A percentile compares a stretch with the other conserved stretches of the same genome.
phyloP scores from a whole-genome alignment of 2,888 invertebrate genomes.

The Mactromeris polynyma region DNA sequence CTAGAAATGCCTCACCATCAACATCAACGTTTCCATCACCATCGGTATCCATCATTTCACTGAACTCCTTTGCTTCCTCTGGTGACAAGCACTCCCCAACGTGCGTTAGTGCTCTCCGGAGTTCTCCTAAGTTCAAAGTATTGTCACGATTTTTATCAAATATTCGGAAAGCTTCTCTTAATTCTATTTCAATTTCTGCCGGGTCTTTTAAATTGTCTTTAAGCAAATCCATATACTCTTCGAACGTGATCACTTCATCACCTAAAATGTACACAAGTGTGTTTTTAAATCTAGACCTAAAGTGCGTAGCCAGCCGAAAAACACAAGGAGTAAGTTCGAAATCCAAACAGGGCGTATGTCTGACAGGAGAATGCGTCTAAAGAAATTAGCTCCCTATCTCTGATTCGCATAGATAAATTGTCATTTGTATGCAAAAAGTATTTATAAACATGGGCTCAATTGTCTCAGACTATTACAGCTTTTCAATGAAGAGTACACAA shows the following conservation, averaged over 20 bases:
- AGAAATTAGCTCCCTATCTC: no score
- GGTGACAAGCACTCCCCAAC: conserved; percentile 61
- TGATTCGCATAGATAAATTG: no score
- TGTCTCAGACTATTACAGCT: no score
- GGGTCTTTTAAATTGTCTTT: conserved; percentile 50
- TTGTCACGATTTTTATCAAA: conserved; percentile 59
- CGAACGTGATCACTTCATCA: conserved; percentile 49
- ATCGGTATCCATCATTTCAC: conserved; percentile 59
- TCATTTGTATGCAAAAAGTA: no score
- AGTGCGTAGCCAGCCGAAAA: no score
- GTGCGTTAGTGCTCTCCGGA: conserved; percentile 51
- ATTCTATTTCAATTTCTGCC: conserved; percentile 62
- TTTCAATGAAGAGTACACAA: no score
- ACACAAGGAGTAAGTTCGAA: no score
- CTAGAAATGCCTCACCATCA: conserved; percentile 50
- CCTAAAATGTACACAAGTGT: conserved; percentile 51
- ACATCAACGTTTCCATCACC: conserved; percentile 60
- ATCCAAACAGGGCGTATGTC: no score
- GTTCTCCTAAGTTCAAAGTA: conserved; percentile 55
- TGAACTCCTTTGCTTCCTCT: conserved; percentile 56
- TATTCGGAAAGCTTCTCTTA: conserved; percentile 65
- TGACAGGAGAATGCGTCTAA: no score
- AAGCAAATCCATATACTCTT: conserved; percentile 62
- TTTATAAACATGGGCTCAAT: no score
- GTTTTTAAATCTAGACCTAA: no score